These are phyloP conservation scores for Epinephelus cyanopodus DNA, from an alignment of 2,113 vertebrate species.

Conservation along the genomic window DNA sequence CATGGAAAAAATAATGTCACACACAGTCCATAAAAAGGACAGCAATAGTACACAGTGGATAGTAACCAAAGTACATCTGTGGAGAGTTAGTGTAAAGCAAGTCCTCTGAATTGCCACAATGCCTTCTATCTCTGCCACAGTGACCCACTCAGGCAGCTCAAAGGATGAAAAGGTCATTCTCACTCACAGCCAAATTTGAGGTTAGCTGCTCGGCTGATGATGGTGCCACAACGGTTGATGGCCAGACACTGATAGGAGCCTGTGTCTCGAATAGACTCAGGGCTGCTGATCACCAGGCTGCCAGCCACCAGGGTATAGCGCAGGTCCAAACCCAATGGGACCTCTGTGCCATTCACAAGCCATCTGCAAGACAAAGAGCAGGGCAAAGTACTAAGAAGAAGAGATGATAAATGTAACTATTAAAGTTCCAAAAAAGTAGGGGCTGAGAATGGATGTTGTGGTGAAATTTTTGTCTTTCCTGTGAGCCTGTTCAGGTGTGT, in stretches of 20 bases:
- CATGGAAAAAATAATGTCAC: background rate
- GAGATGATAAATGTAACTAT: background rate
- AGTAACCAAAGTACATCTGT: background rate
- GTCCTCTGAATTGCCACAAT: background rate
- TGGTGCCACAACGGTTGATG: slow-evolving; percentile 91
- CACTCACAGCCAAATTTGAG: slow-evolving; percentile 97
- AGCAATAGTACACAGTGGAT: background rate
- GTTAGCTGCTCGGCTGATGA: slow-evolving; percentile 92
- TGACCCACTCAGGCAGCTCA: background rate
- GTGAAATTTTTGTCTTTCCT: too few relatives aligned
- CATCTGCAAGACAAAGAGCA: slow-evolving; percentile 84
- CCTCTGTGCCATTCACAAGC: slow-evolving; percentile 94
- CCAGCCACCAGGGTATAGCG: slow-evolving; percentile 92
- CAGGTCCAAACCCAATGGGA: slow-evolving; percentile 87
- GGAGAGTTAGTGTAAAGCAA: background rate
- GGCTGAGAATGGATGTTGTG: too few relatives aligned
- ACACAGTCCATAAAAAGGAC: background rate
- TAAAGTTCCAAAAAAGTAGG: too few relatives aligned
- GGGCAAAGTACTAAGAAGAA: background rate
- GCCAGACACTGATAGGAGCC: slow-evolving; percentile 97
- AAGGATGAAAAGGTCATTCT: background rate
- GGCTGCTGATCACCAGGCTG: slow-evolving; percentile 92
- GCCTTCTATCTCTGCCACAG: background rate
- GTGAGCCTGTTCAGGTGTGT: too few relatives aligned
- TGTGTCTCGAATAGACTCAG: slow-evolving; percentile 85